Evolutionary conservation across 2,888 invertebrate genomes (phyloP), one percentile per base, ranked within the genome.

Genomic region (Rhamphomyia laevipes): DNA sequence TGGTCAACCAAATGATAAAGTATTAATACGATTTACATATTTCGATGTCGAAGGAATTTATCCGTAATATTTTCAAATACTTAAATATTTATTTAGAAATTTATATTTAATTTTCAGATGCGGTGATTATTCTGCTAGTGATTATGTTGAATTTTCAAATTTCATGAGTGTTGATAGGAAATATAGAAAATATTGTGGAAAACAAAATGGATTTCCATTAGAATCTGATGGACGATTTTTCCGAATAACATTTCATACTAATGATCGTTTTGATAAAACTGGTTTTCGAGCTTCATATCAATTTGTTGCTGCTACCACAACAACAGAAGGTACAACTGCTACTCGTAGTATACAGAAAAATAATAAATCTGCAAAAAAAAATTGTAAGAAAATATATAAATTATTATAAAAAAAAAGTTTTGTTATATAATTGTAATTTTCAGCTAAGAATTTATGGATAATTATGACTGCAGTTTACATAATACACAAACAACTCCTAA

Each of bases 71-170:
- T 31, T 16, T 16, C 46, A 4, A 23, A 18, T 4, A 2, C 16
- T 5, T 35, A 17, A 16, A 11, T 47, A 17, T 7, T 9, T 21
- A 44, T 13, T 12, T 41, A 41, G 12, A 1, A 13, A 44, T 23
- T 31, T n/a, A 3, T 17, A 27, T 9, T 45, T 17, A n/a, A n/a
- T 37, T 54, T 49, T 9, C 31, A 96, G 95, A 56, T 97, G 96
- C 67, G 88, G 89, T 62, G 86, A 87, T 50, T 79, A 82, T 43
- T 87, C 93, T 3, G 89, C 91, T 41, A 95, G 94, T 63, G 97
- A 97, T 71, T 95, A 86, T 71, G 88, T 97, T 47, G 91, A 95
- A 68, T 93, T 97, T 72, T 94, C 94, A 43, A 97, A 96, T 74
- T 92, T 86, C 66, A 81, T 88, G 77, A 82, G 87, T 54, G 80